Conservation (phyloP, 2,888 invertebrate genomes). For the Caenorhabditis wallacei region DNA sequence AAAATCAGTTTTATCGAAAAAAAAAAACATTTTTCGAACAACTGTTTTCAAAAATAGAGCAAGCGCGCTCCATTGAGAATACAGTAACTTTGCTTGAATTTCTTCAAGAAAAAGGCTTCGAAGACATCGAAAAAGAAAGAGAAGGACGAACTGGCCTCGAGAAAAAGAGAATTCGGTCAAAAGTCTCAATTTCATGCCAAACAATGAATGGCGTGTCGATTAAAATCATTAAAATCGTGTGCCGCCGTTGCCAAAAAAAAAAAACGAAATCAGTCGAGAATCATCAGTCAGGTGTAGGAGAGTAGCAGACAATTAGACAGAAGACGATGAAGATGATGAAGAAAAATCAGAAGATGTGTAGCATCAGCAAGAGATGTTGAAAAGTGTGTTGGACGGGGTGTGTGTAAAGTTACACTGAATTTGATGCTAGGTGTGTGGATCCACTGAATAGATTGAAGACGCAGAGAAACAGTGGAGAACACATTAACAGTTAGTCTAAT, state of each 20-base stretch:
- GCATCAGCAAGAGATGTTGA: slow-evolving; percentile 21
- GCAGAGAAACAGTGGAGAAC: slow-evolving; percentile 33
- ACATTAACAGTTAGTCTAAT: slow-evolving; percentile 56
- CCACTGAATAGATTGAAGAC: slow-evolving; percentile 24
- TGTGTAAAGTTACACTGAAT: slow-evolving; percentile 61
- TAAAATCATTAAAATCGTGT: slow-evolving; percentile 33
- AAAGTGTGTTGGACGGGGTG: slow-evolving; percentile 38
- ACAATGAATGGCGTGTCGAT: slow-evolving; percentile 6
- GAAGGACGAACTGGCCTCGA: not conserved
- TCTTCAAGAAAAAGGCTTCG: no score
- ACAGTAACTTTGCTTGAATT: not conserved
- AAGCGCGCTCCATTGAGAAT: slow-evolving; percentile 8
- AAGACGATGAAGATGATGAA: slow-evolving; percentile 29
- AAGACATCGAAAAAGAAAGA: not conserved
- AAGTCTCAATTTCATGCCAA: slow-evolving; percentile 2
- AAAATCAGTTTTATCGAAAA: not conserved
- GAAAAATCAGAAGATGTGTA: slow-evolving; percentile 52
- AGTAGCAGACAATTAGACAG: slow-evolving; percentile 11
- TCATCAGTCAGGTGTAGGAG: slow-evolving; percentile 17
- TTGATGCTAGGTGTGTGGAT: slow-evolving; percentile 56
- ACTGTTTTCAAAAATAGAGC: not conserved
- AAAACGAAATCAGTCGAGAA: slow-evolving; percentile 40
- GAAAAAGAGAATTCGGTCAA: no score
- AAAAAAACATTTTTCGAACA: not conserved
- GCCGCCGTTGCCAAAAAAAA: not conserved